phyloP scores from a whole-genome alignment of 2,113 vertebrate genomes.

The Spea bombifrons region DNA sequence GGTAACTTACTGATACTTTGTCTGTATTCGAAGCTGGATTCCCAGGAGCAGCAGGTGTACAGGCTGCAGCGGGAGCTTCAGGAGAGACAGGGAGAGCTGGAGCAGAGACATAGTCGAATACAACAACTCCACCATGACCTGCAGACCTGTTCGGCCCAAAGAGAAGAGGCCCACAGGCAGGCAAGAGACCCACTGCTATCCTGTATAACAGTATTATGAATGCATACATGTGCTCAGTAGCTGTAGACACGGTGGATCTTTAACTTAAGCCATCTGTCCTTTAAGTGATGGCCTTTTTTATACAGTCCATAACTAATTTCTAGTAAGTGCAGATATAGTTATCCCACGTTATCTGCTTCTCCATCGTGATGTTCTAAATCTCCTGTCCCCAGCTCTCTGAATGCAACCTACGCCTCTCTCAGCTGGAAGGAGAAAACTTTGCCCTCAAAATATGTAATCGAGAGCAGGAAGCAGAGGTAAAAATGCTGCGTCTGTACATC shows the following conservation, averaged over 20 bases:
- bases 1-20: constrained; percentile 61
- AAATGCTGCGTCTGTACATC: neutral
- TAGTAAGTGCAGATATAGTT: no score
- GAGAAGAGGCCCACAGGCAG: constrained; percentile 65
- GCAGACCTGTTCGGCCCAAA: constrained; percentile 58
- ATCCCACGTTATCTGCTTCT: neutral
- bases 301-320: no score
- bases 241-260: no score
- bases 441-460: constrained; percentile 47
- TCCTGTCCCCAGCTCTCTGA: constrained; percentile 48
- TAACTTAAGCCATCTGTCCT: no score
- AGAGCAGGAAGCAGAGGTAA: constrained; percentile 51
- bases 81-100: constrained; percentile 74
- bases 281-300: no score
- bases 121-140: constrained; percentile 60
- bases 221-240: no score
- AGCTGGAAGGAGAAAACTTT: constrained; percentile 52
- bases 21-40: constrained; percentile 83
- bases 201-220: no score
- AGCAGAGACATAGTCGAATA: constrained; percentile 63
- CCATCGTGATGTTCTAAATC: neutral
- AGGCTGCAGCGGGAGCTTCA: constrained; percentile 76
- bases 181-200: constrained; percentile 55
- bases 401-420: constrained; percentile 41
- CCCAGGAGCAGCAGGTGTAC: constrained; percentile 84